phyloP scores from a whole-genome alignment of 2,113 vertebrate species.

The Sinosuthora webbiana region DNA sequence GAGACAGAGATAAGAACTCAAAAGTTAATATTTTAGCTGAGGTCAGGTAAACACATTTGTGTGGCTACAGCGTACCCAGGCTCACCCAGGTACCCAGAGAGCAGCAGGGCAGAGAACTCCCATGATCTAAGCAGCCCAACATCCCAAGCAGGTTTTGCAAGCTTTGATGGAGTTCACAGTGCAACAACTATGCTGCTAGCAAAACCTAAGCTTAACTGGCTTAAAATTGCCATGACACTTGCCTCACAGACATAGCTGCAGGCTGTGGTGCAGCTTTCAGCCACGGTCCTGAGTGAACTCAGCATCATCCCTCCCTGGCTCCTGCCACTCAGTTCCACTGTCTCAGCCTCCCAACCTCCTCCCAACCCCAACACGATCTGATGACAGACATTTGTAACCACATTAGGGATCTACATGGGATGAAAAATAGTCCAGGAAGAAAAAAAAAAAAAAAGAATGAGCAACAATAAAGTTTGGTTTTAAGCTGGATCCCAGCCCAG shows the following conservation, averaged over 20 bases:
- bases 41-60: neutral
- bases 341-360: neutral
- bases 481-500: neutral
- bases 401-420: neutral
- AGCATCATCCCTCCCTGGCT: neutral
- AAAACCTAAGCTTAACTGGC: neutral
- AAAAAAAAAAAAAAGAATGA: too few species aligned
- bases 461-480: neutral
- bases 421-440: neutral
- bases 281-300: neutral
- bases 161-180: neutral
- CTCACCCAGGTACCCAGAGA: neutral
- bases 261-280: neutral
- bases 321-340: neutral
- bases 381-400: neutral
- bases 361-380: accelerated
- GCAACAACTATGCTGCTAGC: neutral
- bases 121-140: neutral
- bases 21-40: neutral
- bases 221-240: neutral
- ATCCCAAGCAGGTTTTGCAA: constrained; percentile 21
- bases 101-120: neutral
- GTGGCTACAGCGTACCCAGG: neutral
- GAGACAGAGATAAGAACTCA: neutral
- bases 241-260: neutral